A percentile compares a stretch with the other conserved stretches of the same genome.
Evolutionary conservation across 2,113 vertebrate genomes (phyloP).

Genomic region (Rutilus rutilus): DNA sequence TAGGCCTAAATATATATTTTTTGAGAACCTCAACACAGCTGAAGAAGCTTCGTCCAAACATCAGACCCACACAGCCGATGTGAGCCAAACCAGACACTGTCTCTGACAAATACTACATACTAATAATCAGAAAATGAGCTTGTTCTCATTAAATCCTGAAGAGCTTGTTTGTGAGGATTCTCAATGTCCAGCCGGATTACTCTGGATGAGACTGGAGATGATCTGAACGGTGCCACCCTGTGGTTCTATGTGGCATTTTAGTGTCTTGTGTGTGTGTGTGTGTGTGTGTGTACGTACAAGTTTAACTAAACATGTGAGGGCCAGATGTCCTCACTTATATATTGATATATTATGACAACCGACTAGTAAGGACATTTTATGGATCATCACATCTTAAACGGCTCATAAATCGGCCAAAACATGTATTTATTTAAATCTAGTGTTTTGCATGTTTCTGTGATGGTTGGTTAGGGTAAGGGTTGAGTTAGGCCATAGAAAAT

Average conservation of each 20-base stretch:
- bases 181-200: background rate
- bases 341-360: too few species aligned
- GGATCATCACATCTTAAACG: too few species aligned
- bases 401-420: too few species aligned
- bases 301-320: too few species aligned
- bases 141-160: background rate
- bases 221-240: conserved; percentile 37
- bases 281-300: conserved; percentile 38
- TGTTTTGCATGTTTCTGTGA: background rate
- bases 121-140: conserved; percentile 4
- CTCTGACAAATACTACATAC: background rate
- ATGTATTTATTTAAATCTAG: too few species aligned
- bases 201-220: conserved; percentile 15
- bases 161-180: background rate
- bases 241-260: conserved; percentile 11
- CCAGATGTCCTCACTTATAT: too few species aligned
- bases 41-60: background rate
- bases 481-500: too few species aligned
- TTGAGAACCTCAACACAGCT: background rate
- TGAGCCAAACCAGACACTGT: background rate
- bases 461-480: background rate
- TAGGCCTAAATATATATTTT: background rate
- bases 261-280: background rate
- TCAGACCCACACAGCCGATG: background rate
- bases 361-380: too few species aligned